A percentile compares a stretch with the other conserved stretches of the same genome.
phyloP scores from a whole-genome alignment of 1,140 invertebrate genomes.

The Aphis gossypii region DNA sequence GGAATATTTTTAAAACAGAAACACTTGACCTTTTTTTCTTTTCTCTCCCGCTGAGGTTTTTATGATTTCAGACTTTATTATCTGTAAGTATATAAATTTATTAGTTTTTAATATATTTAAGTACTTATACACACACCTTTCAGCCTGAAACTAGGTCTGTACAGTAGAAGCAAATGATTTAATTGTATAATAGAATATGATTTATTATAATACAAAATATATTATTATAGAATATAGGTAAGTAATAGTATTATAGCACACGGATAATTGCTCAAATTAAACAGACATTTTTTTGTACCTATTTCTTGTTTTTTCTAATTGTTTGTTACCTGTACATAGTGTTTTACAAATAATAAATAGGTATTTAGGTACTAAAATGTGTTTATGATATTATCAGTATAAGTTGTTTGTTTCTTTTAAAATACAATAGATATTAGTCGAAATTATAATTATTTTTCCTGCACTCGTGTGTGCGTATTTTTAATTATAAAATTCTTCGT shows the following conservation, averaged over 20 bases:
- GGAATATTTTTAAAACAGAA: background rate
- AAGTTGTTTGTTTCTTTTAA: background rate
- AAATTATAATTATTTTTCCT: background rate
- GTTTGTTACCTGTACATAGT: background rate
- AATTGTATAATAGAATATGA: too few species aligned
- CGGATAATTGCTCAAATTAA: background rate
- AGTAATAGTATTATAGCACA: background rate
- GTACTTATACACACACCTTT: too few species aligned
- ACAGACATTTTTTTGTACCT: background rate
- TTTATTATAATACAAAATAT: background rate
- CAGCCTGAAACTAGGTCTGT: too few species aligned
- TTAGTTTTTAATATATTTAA: too few species aligned
- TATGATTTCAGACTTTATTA: too few species aligned
- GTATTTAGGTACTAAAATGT: background rate
- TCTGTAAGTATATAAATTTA: too few species aligned
- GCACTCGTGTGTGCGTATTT: background rate
- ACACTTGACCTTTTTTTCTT: background rate
- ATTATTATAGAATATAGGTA: background rate
- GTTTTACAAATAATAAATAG: background rate
- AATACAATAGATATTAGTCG: background rate
- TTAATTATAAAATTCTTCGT: background rate
- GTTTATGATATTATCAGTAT: background rate
- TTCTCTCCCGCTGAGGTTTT: background rate
- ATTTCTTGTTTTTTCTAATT: background rate
- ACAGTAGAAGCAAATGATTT: too few species aligned